Evolutionary conservation across 1,140 invertebrate species (phyloP).

Genomic region (Stenopsyche tienmushanensis): DNA sequence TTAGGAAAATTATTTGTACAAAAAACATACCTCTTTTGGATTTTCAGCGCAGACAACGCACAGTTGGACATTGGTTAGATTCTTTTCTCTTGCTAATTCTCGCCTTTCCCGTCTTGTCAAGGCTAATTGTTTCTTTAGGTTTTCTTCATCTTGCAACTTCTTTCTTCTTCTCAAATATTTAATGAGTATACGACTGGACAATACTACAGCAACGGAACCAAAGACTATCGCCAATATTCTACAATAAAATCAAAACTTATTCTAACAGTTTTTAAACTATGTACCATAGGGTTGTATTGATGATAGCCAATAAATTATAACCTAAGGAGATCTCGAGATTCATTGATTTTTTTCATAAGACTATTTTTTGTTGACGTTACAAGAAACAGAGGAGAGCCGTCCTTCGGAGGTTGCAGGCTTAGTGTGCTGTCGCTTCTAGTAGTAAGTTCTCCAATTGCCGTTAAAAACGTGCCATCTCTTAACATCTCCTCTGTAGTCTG

Average conservation of each 20-base stretch:
- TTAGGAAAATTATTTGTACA: constrained; percentile 8
- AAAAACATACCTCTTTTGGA: constrained; percentile 64
- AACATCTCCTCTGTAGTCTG: constrained; percentile 80
- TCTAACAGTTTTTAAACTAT: background rate
- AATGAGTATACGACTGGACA: constrained; percentile 63
- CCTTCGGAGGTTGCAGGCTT: constrained; percentile 65
- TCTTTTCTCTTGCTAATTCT: constrained; percentile 60
- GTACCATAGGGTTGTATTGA: background rate
- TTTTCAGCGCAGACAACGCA: constrained; percentile 77
- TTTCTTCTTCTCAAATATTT: constrained; percentile 62
- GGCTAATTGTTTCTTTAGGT: constrained; percentile 62
- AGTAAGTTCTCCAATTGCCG: constrained; percentile 72
- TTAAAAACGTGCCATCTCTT: constrained; percentile 71
- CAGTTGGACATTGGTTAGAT: constrained; percentile 65
- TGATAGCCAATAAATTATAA: constrained; percentile 23
- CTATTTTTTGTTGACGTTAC: constrained; percentile 68
- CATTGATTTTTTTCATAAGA: constrained; percentile 67
- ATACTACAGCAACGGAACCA: constrained; percentile 64
- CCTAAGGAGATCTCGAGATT: constrained; percentile 64
- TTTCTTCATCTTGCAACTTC: constrained; percentile 59
- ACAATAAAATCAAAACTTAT: constrained; percentile 33
- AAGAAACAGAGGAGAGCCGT: constrained; percentile 70
- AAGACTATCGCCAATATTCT: constrained; percentile 67
- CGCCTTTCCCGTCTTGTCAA: constrained; percentile 64
- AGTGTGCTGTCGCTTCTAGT: constrained; percentile 57